Base-by-base conservation (phyloP, 2,113 vertebrate genomes). In the Microcebus lehilahytsara region DNA sequence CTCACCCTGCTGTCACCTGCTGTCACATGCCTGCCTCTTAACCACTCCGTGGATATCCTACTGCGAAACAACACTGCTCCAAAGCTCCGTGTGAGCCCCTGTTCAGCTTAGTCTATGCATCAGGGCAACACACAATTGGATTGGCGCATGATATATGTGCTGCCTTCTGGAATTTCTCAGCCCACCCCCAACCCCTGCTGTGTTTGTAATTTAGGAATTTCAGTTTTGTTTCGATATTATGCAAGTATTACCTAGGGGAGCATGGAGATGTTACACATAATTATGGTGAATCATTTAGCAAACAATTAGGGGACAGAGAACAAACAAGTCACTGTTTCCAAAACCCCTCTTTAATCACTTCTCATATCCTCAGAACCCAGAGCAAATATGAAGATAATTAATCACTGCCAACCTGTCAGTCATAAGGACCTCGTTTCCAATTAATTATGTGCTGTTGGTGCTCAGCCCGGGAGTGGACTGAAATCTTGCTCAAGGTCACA, bases 381-480 rank as follows among this genome's bases (percentile, higher is more conserved):
- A 98, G 97, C 97, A 99, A 99, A 99, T 97, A 99, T 98, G 98
- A 98, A 98, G 95, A 98, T 98, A 98, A 99, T 99, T 98, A 99
- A 99, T 98, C 62, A 89, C 87, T 97, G 98, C 98, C 98, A 97
- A 97, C 81, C 84, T 96, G 95, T 98, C 98, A 98, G 69, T 98
- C 93, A 96, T 81, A 97, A 97, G 96, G 97, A 98, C 98, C 98
- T 62, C 85, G 69, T 89, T 95, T 97, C 97, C 62, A 77, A 95
- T 86, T 98, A 98, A 98, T 98, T 95, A 98, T 96, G 95, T 95
- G 98, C 86, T 94, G 0, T 0, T 22, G 9, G 80, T 42, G 67
- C 93, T 97, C 92, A 74, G 90, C 72, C 91, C 96, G 74, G 95
- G 75, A 95, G 96, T 37, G 86, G 91, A 89, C 74, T 88, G 87